These are phyloP conservation scores for Percopsis omiscomaycus DNA, from an alignment of 2,797 vertebrate genomes.

Conservation along the genomic window DNA sequence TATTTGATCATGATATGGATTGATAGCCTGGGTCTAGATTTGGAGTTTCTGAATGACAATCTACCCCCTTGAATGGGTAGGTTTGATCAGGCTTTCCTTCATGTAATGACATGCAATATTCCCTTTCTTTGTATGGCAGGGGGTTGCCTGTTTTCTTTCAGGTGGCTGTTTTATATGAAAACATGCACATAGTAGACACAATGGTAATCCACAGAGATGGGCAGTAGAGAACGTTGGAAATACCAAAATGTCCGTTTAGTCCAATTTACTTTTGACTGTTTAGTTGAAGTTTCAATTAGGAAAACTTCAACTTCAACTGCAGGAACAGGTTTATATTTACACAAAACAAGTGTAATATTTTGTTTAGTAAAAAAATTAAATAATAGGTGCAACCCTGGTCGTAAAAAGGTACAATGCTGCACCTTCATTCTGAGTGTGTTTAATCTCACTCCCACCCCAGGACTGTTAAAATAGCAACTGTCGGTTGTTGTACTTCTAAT, in stretches of 20 bases:
- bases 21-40: background rate
- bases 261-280: conserved; percentile 63
- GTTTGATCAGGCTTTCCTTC: conserved; percentile 16
- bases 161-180: conserved; percentile 21
- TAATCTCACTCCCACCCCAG: conserved; percentile 43
- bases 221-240: conserved; percentile 26
- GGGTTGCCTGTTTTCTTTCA: conserved; percentile 41
- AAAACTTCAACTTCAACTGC: conserved; percentile 34
- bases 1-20: background rate
- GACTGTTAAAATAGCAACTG: conserved; percentile 74
- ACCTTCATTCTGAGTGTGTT: conserved; percentile 34
- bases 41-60: conserved; percentile 59
- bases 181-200: conserved; percentile 6
- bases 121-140: conserved; percentile 56
- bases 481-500: conserved; percentile 50
- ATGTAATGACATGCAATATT: conserved; percentile 61
- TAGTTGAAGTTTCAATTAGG: conserved; percentile 38
- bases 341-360: conserved; percentile 16
- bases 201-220: conserved; percentile 10
- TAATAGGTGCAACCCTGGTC: conserved; percentile 36
- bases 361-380: conserved; percentile 8
- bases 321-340: conserved; percentile 44
- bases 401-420: conserved; percentile 26
- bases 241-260: conserved; percentile 55
- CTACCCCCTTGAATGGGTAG: background rate